Base-by-base conservation (phyloP, 2,797 vertebrate species). In the Myotis planiceps region DNA sequence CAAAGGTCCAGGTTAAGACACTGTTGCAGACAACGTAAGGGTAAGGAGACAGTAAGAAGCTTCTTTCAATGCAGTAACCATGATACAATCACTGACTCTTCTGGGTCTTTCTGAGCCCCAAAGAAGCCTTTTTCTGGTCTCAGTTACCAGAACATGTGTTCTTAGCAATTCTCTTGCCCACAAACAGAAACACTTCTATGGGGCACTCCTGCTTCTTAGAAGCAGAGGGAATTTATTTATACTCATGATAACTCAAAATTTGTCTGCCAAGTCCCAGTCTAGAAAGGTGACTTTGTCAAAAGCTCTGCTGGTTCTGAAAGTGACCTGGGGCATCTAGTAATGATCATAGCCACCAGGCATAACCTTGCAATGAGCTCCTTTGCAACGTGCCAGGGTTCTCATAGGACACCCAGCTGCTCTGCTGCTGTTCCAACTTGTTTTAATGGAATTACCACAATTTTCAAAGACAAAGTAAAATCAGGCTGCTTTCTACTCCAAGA, bases 401-500 rank as follows among this genome's bases (percentile, higher is more conserved):
- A 0, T 8, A 12, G 39, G 15, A 19, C 37, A 18, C 1, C 13
- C 0, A 25, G 76, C 4, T 5, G 25, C 55, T 90, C 49, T 6
- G 0, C 32, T 18, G 3, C 39, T 34, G 5, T 2, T 6, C 29
- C 4, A 0, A 8, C 51, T 86, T 88, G 51, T 68, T 65, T 78
- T 58, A 8, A 71, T 15, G 66, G 63, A 69, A 85, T 51, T 19
- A 42, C 12, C 71, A 87, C 29, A 6, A 1, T 90, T 78, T 97
- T 82, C 68, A 81, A 94, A 82, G 51, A 29, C 78, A 29, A 79
- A 79, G 58, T 25, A 39, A 84, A 88, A 84, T 63, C 5, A 0
- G 32, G 91, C 87, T 42, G 1, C 78, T 95, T 88, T 90, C 93
- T 49, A n/a, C 60, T 87, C 23, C 68, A 79, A 95, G 96, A 96